Evolutionary conservation across 2,888 invertebrate genomes (phyloP).

Genomic region (Brachynemurus nebulosus): DNA sequence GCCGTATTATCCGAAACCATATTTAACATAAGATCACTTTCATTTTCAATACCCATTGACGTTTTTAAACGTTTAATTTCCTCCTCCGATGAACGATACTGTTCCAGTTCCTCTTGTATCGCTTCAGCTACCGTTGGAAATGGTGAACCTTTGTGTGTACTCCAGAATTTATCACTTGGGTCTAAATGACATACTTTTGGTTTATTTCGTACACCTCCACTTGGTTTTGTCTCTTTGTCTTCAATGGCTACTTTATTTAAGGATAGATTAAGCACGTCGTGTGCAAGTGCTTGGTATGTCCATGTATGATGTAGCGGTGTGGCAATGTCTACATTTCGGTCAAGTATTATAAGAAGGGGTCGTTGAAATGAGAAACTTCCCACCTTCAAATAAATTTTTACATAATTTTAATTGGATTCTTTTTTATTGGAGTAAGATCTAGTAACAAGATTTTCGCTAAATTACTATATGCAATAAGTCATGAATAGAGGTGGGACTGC

Average conservation of each 20-base stretch:
- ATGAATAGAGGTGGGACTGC: no score
- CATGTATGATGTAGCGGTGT: slow-evolving; percentile 98
- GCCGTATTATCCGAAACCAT: slow-evolving; percentile 89
- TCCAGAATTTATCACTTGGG: slow-evolving; percentile 84
- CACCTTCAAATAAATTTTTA: slow-evolving; percentile 22
- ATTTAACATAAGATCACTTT: slow-evolving; percentile 71
- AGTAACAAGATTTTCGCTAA: no score
- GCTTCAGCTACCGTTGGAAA: slow-evolving; percentile 95
- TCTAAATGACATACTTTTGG: slow-evolving; percentile 83
- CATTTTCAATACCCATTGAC: slow-evolving; percentile 87
- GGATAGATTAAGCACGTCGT: slow-evolving; percentile 87
- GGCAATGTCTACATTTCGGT: slow-evolving; percentile 91
- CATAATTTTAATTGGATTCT: no score
- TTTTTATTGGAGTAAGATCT: no score
- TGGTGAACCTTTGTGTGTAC: slow-evolving; percentile 82
- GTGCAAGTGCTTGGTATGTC: slow-evolving; percentile 97
- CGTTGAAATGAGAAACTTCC: slow-evolving; percentile 79
- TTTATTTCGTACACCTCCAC: slow-evolving; percentile 50
- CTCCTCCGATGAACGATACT: slow-evolving; percentile 80
- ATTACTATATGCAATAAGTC: no score
- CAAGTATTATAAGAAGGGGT: slow-evolving; percentile 81
- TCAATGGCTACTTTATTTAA: slow-evolving; percentile 53
- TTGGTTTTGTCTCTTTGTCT: slow-evolving; percentile 25
- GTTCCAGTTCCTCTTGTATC: slow-evolving; percentile 95
- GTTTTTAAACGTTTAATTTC: slow-evolving; percentile 91